Evolutionary conservation across 2,113 vertebrate genomes (phyloP).

Genomic region (Sprattus sprattus): DNA sequence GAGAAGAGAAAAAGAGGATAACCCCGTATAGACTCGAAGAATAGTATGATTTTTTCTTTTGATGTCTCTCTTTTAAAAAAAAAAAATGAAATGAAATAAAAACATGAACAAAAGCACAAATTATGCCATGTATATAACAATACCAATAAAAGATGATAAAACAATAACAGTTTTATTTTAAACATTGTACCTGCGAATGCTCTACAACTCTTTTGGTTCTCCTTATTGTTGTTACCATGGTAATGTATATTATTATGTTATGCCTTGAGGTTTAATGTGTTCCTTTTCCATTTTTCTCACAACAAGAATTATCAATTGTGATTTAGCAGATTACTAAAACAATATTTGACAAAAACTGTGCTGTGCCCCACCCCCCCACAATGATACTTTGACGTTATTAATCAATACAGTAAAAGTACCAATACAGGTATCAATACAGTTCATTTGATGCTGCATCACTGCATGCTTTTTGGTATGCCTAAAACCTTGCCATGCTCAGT

Average conservation of each 20-base stretch:
- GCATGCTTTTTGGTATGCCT: neutral
- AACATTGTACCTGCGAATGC: conserved; percentile 51
- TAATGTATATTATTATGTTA: conserved; percentile 39
- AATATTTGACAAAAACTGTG: neutral
- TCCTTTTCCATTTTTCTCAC: conserved; percentile 18
- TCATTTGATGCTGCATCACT: neutral
- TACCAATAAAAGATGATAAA: conserved; percentile 75
- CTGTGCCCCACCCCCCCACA: neutral
- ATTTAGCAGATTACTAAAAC: conserved; percentile 2
- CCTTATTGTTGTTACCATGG: conserved; percentile 35
- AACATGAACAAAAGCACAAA: conserved; percentile 74
- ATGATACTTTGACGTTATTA: neutral
- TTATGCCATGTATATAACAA: conserved; percentile 80
- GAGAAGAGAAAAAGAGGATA: conserved; percentile 1
- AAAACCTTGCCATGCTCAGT: neutral
- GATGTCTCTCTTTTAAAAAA: conserved; percentile 59
- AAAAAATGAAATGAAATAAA: conserved; percentile 37
- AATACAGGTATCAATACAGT: neutral
- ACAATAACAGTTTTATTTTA: conserved; percentile 67
- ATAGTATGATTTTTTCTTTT: conserved; percentile 57
- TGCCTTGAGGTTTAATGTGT: conserved; percentile 38
- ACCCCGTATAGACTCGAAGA: conserved; percentile 45
- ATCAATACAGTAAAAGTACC: neutral
- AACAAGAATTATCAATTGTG: conserved; percentile 22
- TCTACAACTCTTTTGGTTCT: conserved; percentile 27